A percentile compares a stretch with the other conserved stretches of the same genome.
These are phyloP conservation scores for Saguinus midas DNA, from an alignment of 2,113 vertebrate genomes.

Conservation along the genomic window DNA sequence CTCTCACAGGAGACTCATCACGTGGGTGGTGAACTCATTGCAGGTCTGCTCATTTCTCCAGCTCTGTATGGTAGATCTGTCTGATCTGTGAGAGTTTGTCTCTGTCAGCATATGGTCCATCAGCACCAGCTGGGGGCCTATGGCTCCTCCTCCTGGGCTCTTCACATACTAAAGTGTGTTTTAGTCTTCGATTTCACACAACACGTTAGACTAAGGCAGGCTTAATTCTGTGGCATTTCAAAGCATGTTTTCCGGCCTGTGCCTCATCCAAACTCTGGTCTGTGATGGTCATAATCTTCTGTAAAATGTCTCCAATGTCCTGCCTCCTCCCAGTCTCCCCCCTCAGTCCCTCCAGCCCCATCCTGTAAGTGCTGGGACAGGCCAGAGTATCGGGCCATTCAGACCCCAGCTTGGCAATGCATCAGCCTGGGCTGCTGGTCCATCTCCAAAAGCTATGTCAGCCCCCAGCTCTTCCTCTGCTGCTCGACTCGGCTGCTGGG, in stretches of 20 bases:
- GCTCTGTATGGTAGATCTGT: slow-evolving; percentile 98
- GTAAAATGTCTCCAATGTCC: slow-evolving; percentile 99
- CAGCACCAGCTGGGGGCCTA: slow-evolving; percentile 96
- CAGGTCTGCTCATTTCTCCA: slow-evolving; percentile 99
- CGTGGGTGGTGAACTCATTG: slow-evolving; percentile 99
- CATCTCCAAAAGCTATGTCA: slow-evolving; percentile 84
- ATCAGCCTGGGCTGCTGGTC: slow-evolving; percentile 97
- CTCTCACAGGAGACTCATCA: slow-evolving; percentile 98
- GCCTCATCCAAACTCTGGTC: slow-evolving; percentile 99
- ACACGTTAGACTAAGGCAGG: no score
- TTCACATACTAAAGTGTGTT: slow-evolving; percentile 88
- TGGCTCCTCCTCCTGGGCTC: slow-evolving; percentile 96
- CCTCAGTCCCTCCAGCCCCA: slow-evolving; percentile 91
- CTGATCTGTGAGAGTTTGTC: slow-evolving; percentile 98
- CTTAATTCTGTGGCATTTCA: no score
- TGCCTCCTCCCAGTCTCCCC: slow-evolving; percentile 93
- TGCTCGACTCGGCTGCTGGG: slow-evolving; percentile 77
- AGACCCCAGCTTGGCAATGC: slow-evolving; percentile 95
- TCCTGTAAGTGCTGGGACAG: slow-evolving; percentile 96
- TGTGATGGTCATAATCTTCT: slow-evolving; percentile 99
- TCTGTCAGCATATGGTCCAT: slow-evolving; percentile 98
- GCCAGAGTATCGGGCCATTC: slow-evolving; percentile 95
- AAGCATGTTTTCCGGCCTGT: slow-evolving; percentile 88
- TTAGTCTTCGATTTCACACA: no score
- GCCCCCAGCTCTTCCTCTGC: slow-evolving; percentile 68